A percentile compares a stretch with the other conserved stretches of the same genome.
Conservation (phyloP, 1,140 invertebrate genomes). For the Drosophila pseudoobscura region DNA sequence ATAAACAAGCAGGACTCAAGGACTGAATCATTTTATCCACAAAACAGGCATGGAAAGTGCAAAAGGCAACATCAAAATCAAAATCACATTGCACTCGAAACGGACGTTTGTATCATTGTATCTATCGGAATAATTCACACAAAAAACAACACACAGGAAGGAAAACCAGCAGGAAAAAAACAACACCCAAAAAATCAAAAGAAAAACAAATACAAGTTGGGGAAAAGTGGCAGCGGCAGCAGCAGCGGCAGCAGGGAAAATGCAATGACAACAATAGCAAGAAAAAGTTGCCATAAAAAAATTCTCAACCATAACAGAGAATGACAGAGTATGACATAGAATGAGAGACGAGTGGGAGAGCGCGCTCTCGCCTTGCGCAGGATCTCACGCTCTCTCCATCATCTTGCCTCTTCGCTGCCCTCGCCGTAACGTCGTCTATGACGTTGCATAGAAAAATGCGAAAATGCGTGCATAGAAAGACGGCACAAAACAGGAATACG, state of each 20-base stretch:
- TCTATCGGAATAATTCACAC: slow-evolving; percentile 50
- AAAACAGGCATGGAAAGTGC: slow-evolving; percentile 35
- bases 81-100: slow-evolving; percentile 75
- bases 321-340: background rate
- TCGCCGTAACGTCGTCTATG: slow-evolving; percentile 62
- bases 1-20: slow-evolving; percentile 35
- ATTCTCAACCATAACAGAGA: slow-evolving; percentile 34
- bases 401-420: background rate
- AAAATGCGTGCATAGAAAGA: slow-evolving; percentile 60
- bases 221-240: slow-evolving; percentile 24
- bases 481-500: slow-evolving; percentile 18
- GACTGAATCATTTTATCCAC: slow-evolving; percentile 15
- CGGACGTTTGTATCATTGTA: slow-evolving; percentile 18
- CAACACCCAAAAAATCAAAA: slow-evolving; percentile 33
- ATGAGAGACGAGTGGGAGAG: background rate
- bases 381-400: slow-evolving; percentile 21
- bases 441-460: slow-evolving; percentile 75
- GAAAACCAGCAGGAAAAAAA: slow-evolving; percentile 3
- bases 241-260: slow-evolving; percentile 19
- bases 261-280: slow-evolving; percentile 41
- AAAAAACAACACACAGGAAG: slow-evolving; percentile 10
- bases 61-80: slow-evolving; percentile 61
- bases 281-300: slow-evolving; percentile 40
- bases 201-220: slow-evolving; percentile 30
- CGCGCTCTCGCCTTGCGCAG: slow-evolving; percentile 46